phyloP scores from a whole-genome alignment of 2,797 vertebrate genomes.

The Lepidocolaptes lacrymiger region DNA sequence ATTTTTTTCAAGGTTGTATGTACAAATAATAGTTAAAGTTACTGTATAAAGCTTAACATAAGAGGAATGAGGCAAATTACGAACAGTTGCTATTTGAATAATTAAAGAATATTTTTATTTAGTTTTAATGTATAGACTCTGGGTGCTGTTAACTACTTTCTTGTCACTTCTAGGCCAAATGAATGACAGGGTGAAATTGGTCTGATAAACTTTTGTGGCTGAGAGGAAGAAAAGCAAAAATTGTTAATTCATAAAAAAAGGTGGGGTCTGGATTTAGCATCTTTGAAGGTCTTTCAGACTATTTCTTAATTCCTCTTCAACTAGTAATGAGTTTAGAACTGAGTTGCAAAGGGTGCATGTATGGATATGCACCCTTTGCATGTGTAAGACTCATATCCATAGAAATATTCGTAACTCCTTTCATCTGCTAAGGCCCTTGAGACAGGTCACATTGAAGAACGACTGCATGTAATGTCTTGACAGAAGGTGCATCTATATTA shows the following conservation, averaged over 20 bases:
- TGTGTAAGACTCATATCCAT: background rate
- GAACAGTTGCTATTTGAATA: background rate
- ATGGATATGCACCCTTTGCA: background rate
- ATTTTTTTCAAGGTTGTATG: background rate
- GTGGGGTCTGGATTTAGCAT: fast-evolving
- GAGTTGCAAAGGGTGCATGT: background rate
- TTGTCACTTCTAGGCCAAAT: background rate
- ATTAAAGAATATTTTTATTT: background rate
- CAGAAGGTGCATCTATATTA: background rate
- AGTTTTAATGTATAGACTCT: background rate
- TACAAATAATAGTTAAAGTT: background rate
- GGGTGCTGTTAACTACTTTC: background rate
- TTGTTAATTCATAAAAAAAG: background rate
- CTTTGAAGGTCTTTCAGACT: background rate
- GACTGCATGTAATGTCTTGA: background rate
- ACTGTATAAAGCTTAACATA: fast-evolving
- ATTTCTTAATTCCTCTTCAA: background rate
- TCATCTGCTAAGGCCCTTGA: background rate
- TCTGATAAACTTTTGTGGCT: background rate
- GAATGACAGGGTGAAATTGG: background rate
- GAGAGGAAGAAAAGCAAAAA: background rate
- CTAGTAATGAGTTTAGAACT: background rate
- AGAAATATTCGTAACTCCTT: background rate
- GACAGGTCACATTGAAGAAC: background rate
- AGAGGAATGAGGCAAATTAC: background rate